A percentile compares a stretch with the other conserved stretches of the same genome.
These are phyloP conservation scores for Eristalis pertinax DNA, from an alignment of 2,888 invertebrate genomes.

Conservation along the genomic window DNA sequence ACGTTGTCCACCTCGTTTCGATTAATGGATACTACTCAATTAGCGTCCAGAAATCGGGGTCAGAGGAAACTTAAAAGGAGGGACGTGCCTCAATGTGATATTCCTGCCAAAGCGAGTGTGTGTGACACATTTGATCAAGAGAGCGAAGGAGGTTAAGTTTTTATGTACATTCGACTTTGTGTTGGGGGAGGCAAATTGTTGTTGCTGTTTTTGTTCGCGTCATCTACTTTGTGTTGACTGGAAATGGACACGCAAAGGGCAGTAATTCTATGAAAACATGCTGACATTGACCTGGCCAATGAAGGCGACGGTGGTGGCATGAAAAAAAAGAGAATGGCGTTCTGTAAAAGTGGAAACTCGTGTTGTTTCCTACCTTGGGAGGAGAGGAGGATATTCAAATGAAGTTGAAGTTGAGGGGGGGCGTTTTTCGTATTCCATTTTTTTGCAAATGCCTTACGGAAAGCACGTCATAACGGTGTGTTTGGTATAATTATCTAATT, in stretches of 20 bases:
- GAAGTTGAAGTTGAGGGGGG: background rate
- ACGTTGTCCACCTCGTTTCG: conserved; percentile 9
- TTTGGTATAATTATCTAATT: background rate
- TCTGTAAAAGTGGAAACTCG: background rate
- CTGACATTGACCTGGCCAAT: conserved; percentile 32
- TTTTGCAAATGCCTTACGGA: background rate
- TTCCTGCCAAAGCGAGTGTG: conserved; percentile 19
- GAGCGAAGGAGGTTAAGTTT: background rate
- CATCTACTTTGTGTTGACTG: background rate
- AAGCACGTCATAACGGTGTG: background rate
- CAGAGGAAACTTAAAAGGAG: conserved; percentile 33
- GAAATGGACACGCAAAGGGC: conserved; percentile 15
- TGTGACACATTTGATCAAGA: background rate
- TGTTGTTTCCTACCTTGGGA: background rate
- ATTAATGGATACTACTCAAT: conserved; percentile 33
- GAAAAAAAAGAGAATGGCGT: background rate
- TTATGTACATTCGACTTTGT: background rate
- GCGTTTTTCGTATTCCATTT: background rate
- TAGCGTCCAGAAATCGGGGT: conserved; percentile 23
- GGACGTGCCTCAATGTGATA: conserved; percentile 23
- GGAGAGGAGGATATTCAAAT: background rate
- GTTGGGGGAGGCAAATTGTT: background rate
- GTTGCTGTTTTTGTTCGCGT: background rate
- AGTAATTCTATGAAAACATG: conserved; percentile 3
- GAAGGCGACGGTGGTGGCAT: background rate